Percentiles rank a stretch among this genome's conserved stretches.
These are phyloP conservation scores for Pterophyllum scalare DNA, from an alignment of 2,113 vertebrate species.

Conservation along the genomic window DNA sequence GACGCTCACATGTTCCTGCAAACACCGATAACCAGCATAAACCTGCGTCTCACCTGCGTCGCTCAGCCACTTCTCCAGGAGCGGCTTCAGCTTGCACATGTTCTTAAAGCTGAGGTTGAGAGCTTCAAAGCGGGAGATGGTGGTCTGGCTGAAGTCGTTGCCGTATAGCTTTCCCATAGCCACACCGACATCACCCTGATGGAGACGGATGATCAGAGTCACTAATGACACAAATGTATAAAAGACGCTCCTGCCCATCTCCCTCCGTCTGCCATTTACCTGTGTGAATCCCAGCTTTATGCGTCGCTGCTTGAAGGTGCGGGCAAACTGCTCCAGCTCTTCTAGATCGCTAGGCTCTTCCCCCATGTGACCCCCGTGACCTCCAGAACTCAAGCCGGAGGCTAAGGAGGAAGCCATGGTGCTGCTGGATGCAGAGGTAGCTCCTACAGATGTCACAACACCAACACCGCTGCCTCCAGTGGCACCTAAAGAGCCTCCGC, in stretches of 20 bases:
- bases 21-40: background rate
- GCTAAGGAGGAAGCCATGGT: conserved; percentile 62
- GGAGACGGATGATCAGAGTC: background rate
- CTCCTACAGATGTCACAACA: conserved; percentile 49
- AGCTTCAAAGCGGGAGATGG: conserved; percentile 93
- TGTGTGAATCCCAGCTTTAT: conserved; percentile 95
- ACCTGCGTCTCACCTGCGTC: conserved; percentile 83
- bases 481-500: conserved; percentile 20
- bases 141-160: conserved; percentile 94
- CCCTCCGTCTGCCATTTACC: conserved; percentile 64
- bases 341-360: conserved; percentile 94
- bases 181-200: conserved; percentile 91
- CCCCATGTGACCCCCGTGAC: conserved; percentile 74
- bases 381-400: conserved; percentile 54
- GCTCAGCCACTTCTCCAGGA: conserved; percentile 92
- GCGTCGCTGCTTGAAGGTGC: conserved; percentile 92
- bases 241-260: no score
- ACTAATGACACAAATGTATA: background rate
- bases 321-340: conserved; percentile 93
- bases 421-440: conserved; percentile 60
- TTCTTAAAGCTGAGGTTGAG: conserved; percentile 96
- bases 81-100: conserved; percentile 95
- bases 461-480: conserved; percentile 32
- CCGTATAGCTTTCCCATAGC: conserved; percentile 95
- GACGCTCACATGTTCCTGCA: background rate